Percentiles rank a stretch among this genome's conserved stretches.
phyloP scores from a whole-genome alignment of 2,888 invertebrate genomes.

The Scaptomyza polygonia region DNA sequence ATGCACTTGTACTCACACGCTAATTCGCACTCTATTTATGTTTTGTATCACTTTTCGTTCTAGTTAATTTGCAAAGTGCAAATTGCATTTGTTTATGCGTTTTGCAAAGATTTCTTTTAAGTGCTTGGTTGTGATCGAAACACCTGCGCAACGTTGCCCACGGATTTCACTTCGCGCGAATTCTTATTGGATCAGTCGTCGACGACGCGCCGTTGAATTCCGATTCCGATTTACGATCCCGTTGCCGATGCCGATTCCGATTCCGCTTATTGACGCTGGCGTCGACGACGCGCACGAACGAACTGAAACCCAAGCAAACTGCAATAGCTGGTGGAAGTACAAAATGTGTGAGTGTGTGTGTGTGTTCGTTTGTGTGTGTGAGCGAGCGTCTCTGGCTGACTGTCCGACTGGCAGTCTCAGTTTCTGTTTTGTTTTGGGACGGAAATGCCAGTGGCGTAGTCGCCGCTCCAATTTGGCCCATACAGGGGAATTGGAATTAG shows the following conservation, averaged over 20 bases:
- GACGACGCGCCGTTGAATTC: slow-evolving; percentile 34
- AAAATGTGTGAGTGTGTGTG: slow-evolving; percentile 31
- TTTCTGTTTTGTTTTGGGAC: slow-evolving; percentile 75
- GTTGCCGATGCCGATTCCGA: slow-evolving; percentile 43
- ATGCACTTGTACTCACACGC: slow-evolving; percentile 51
- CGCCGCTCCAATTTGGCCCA: slow-evolving; percentile 29
- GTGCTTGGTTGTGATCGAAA: slow-evolving; percentile 22
- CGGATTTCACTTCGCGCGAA: slow-evolving; percentile 55
- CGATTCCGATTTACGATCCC: slow-evolving; percentile 46
- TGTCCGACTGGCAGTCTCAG: slow-evolving; percentile 54
- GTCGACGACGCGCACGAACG: slow-evolving; percentile 64
- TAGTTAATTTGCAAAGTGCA: slow-evolving; percentile 38
- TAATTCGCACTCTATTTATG: slow-evolving; percentile 56
- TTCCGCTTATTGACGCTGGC: slow-evolving; percentile 68
- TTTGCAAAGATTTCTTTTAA: slow-evolving; percentile 12
- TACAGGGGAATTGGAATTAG: background rate
- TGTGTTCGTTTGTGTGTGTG: slow-evolving; percentile 32
- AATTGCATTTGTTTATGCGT: slow-evolving; percentile 49
- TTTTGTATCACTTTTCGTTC: slow-evolving; percentile 55
- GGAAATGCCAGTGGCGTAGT: slow-evolving; percentile 68
- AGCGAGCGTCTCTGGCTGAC: slow-evolving; percentile 50
- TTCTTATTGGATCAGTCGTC: slow-evolving; percentile 52
- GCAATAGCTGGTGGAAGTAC: slow-evolving; percentile 74
- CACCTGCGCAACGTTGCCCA: slow-evolving; percentile 56
- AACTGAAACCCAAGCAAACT: slow-evolving; percentile 72